A percentile compares a stretch with the other conserved stretches of the same genome.
phyloP scores from a whole-genome alignment of 1,140 invertebrate species.

The Platorchestia sp. region DNA sequence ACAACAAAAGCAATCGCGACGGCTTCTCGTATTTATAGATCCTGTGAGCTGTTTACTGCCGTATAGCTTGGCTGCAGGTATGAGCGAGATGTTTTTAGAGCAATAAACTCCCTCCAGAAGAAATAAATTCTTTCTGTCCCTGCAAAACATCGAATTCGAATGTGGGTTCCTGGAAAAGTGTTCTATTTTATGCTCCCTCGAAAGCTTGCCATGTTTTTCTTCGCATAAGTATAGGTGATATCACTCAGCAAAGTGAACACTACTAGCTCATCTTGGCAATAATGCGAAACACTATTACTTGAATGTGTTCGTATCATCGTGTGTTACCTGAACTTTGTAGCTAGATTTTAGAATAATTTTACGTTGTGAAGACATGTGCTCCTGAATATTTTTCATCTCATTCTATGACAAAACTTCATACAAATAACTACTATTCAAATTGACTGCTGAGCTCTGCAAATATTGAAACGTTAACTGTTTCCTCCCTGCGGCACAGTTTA shows the following conservation, averaged over 20 bases:
- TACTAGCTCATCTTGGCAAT: not conserved
- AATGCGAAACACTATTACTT: not conserved
- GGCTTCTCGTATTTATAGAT: not conserved
- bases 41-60: not conserved
- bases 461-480: not conserved
- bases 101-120: not conserved
- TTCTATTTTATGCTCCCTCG: not conserved
- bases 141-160: not conserved
- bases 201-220: not conserved
- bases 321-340: too few relatives aligned
- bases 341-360: too few relatives aligned
- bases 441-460: not conserved
- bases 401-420: not conserved
- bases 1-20: not conserved
- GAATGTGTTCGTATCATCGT: too few relatives aligned
- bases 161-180: not conserved
- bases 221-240: not conserved
- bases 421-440: not conserved
- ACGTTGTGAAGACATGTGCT: too few relatives aligned
- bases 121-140: not conserved
- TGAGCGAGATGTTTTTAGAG: not conserved
- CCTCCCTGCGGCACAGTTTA: not conserved
- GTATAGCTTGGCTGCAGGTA: not conserved
- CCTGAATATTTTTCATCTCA: not conserved
- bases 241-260: not conserved